Conservation (phyloP, 1,140 invertebrate genomes). For the Augochlora pura region DNA sequence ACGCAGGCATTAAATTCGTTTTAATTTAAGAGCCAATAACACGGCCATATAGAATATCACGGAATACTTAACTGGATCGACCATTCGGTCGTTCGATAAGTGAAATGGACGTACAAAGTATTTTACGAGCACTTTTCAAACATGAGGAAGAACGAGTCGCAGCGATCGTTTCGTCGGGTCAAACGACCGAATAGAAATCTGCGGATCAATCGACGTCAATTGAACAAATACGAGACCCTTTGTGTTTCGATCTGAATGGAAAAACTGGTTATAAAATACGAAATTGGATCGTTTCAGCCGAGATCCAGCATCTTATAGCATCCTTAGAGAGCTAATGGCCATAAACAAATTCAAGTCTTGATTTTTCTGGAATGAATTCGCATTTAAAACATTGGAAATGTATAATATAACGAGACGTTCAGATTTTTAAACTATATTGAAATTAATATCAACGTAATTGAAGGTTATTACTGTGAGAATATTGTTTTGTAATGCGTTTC, state of each 20-base stretch:
- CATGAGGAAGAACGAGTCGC: not conserved
- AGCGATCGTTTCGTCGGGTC: not conserved
- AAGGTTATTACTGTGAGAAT: no score
- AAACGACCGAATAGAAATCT: not conserved
- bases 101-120: not conserved
- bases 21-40: not conserved
- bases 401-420: no score
- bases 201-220: not conserved
- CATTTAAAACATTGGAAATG: no score
- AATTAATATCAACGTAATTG: no score
- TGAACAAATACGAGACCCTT: not conserved
- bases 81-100: not conserved
- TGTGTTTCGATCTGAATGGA: not conserved
- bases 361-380: no score
- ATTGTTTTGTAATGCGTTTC: no score
- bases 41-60: not conserved
- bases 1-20: not conserved
- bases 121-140: constrained; percentile 4
- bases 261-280: no score
- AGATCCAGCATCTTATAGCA: no score
- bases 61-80: not conserved
- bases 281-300: no score
- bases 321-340: no score
- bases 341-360: no score
- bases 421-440: no score